These are phyloP conservation scores for Cepaea hortensis DNA, from an alignment of 2,888 invertebrate species.

Conservation along the genomic window DNA sequence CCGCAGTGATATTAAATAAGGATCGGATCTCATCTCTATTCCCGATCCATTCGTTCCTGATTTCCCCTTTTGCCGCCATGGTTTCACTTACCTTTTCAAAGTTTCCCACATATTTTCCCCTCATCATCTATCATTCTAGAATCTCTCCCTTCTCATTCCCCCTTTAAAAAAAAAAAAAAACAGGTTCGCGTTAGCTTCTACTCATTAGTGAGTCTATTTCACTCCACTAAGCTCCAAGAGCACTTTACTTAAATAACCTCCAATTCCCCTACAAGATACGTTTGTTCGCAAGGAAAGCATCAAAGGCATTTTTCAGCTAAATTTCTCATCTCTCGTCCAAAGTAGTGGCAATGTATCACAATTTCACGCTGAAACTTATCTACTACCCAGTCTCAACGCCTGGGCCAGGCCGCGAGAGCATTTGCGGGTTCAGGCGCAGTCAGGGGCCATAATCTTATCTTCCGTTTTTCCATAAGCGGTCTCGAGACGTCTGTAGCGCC, in stretches of 20 bases:
- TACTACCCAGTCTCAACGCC: neutral
- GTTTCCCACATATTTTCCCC: neutral
- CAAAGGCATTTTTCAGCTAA: constrained; percentile 21
- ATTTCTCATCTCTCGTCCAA: neutral
- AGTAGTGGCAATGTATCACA: constrained; percentile 24
- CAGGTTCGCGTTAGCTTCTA: neutral
- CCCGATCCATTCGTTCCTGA: neutral
- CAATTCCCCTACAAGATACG: constrained; percentile 1
- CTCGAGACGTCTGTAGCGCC: neutral
- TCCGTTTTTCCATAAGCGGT: neutral
- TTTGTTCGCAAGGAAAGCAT: neutral
- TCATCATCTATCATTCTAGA: neutral
- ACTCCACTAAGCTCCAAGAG: neutral
- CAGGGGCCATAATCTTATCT: constrained; percentile 16
- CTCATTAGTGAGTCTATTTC: constrained; percentile 18
- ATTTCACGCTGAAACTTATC: constrained; percentile 28
- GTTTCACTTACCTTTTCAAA: too few species aligned
- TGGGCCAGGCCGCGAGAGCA: neutral
- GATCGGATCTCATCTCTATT: too few species aligned
- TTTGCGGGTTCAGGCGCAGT: neutral
- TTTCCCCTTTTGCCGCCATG: too few species aligned
- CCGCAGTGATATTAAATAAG: too few species aligned
- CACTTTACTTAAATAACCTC: constrained; percentile 24
- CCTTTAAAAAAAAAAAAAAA: neutral
- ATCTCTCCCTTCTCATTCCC: neutral